Evolutionary conservation across 2,797 vertebrate genomes (phyloP), one percentile per base, ranked within the genome.

Genomic region (Okamejei kenojei): DNA sequence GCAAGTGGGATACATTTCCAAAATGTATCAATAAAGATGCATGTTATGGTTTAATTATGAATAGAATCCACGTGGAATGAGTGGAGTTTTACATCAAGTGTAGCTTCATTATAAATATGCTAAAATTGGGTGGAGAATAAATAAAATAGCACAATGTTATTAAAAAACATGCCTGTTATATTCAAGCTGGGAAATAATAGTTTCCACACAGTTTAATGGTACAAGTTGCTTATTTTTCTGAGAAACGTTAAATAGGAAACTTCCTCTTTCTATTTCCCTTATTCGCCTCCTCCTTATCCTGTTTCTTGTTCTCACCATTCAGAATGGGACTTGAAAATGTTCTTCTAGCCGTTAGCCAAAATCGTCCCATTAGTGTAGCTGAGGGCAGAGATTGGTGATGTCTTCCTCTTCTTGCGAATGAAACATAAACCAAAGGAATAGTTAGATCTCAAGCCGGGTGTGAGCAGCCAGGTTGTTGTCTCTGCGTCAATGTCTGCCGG

Each of bases 51-150:
- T 92, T 45, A 76, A 29, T 23, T 58, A 76, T 0, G 13, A 54
- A 38, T 23, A 26, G 68, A 86, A 86, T 73, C 35, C 38, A 73
- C n/a, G 15, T 45, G 9, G 23, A 73, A 74, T 73, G 35, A 73
- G 45, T 45, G 8, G 35, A 1, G 1, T 35, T 68, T 35, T 68
- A 13, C 32, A 90, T 54, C 5, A 91, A 91, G 68, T 91, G 68
- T 35, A 38, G 26, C 38, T 45, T 91, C 35, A 35, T 15, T 35
- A 45, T 29, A 23, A 45, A 21, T 63, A 54, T 45, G 3, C 74
- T 91, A 21, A 91, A 63, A 86, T 86, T 32, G 5, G 73, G 8
- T 91, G 68, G 32, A 91, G 73, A 74, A 91, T 71, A 38, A 90
- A 90, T 21, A 65, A 65, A 71, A 91, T 45, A 91, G 88, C 38